phyloP scores from a whole-genome alignment of 2,888 invertebrate genomes.

The Sisyra nigra region DNA sequence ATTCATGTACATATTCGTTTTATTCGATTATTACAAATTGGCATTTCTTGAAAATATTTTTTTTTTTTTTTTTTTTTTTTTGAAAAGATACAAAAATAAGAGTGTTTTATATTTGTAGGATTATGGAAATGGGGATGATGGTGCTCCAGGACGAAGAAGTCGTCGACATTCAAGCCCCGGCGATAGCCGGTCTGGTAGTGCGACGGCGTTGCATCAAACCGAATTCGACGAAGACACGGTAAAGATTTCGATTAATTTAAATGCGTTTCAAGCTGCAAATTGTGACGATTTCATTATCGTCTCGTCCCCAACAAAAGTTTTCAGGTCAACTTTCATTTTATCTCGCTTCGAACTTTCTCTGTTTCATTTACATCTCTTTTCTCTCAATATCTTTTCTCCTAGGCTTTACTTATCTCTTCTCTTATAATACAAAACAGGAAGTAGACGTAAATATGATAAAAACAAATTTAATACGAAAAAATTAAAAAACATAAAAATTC shows the following conservation, averaged over 20 bases:
- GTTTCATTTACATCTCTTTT: no score
- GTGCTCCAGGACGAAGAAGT: conserved; percentile 36
- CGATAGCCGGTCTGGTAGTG: conserved; percentile 49
- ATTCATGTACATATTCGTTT: conserved; percentile 1
- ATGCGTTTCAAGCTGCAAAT: no score
- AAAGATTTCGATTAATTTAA: conserved; percentile 17
- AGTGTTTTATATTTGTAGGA: conserved; percentile 32
- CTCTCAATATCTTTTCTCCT: no score
- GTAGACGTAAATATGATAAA: no score
- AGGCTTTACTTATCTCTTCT: no score
- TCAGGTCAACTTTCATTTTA: no score
- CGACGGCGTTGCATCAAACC: conserved; percentile 35
- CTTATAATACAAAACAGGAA: no score
- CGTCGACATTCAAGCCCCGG: conserved; percentile 56
- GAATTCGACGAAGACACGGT: conserved; percentile 48
- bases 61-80: neutral
- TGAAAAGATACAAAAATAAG: neutral
- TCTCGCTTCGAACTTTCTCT: no score
- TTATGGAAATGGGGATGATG: conserved; percentile 43
- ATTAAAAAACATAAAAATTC: no score
- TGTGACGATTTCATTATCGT: no score
- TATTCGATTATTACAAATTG: neutral
- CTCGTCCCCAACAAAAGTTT: no score
- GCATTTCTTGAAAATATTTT: neutral
- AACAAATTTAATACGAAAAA: no score